These are phyloP conservation scores for Galeopterus variegatus DNA, from an alignment of 2,113 vertebrate genomes.

Conservation along the genomic window DNA sequence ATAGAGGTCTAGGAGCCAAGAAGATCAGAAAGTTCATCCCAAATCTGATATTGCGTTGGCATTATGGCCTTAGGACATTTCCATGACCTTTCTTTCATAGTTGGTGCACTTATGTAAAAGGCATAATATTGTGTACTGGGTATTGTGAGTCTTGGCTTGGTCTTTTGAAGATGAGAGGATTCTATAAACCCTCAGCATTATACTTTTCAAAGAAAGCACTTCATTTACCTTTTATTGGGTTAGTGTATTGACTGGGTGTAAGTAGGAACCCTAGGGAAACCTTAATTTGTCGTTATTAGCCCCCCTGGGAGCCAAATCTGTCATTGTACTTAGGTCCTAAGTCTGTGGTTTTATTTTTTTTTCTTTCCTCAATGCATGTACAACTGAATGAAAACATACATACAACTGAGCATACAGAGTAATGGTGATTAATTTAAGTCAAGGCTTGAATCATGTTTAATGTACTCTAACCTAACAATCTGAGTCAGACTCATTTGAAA, in stretches of 20 bases:
- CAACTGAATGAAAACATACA: conserved; percentile 57
- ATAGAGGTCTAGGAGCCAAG: conserved; percentile 56
- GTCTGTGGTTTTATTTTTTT: neutral
- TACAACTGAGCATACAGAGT: conserved; percentile 51
- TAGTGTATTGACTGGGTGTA: conserved; percentile 49
- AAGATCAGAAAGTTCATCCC: conserved; percentile 55
- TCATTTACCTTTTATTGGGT: conserved; percentile 71
- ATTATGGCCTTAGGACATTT: conserved; percentile 58
- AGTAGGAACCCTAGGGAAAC: conserved; percentile 42
- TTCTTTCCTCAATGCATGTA: neutral
- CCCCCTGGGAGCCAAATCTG: conserved; percentile 20
- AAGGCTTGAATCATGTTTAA: conserved; percentile 52
- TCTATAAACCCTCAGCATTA: conserved; percentile 66
- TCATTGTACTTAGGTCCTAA: neutral
- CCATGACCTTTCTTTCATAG: conserved; percentile 69
- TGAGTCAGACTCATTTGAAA: conserved; percentile 76
- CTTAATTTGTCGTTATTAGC: conserved; percentile 55
- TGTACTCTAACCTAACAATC: conserved; percentile 60
- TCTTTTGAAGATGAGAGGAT: conserved; percentile 77
- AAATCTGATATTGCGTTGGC: conserved; percentile 56
- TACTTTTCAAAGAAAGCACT: conserved; percentile 73
- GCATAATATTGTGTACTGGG: conserved; percentile 26
- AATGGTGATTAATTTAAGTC: conserved; percentile 59
- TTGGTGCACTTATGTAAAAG: conserved; percentile 58
- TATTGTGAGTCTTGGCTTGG: conserved; percentile 67